A percentile compares a stretch with the other conserved stretches of the same genome.
Evolutionary conservation across 2,113 vertebrate genomes (phyloP).

Genomic region (Bolborhynchus lineola): DNA sequence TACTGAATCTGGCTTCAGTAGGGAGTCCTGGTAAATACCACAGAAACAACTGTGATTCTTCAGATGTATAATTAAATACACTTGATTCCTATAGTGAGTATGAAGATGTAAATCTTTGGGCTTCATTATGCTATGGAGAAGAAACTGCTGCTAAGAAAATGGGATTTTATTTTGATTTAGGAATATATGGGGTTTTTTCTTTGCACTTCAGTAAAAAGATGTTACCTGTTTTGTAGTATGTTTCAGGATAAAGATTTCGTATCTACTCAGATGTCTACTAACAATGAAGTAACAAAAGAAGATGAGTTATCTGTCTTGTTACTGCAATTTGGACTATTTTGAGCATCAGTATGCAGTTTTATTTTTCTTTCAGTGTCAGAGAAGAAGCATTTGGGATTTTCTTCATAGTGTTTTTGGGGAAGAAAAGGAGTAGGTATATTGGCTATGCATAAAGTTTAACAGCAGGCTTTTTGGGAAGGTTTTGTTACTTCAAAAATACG

Average conservation of each 20-base stretch:
- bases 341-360: neutral
- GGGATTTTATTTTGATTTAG: neutral
- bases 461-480: neutral
- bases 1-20: fast-evolving
- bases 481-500: neutral
- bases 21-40: neutral
- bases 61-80: neutral
- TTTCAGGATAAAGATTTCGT: constrained; percentile 4
- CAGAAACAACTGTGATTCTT: neutral
- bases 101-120: neutral
- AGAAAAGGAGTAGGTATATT: neutral
- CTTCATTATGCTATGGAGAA: neutral
- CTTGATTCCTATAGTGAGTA: neutral
- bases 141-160: neutral
- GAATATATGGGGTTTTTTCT: neutral
- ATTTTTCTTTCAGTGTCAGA: neutral
- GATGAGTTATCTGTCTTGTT: neutral
- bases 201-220: neutral
- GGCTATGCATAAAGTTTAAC: neutral
- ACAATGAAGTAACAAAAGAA: neutral
- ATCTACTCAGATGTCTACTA: neutral
- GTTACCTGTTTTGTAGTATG: neutral
- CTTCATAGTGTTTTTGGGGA: neutral
- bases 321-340: neutral
- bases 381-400: neutral